A percentile compares a stretch with the other conserved stretches of the same genome.
Evolutionary conservation across 2,888 invertebrate genomes (phyloP).

Genomic region (Isoperla grammatica): DNA sequence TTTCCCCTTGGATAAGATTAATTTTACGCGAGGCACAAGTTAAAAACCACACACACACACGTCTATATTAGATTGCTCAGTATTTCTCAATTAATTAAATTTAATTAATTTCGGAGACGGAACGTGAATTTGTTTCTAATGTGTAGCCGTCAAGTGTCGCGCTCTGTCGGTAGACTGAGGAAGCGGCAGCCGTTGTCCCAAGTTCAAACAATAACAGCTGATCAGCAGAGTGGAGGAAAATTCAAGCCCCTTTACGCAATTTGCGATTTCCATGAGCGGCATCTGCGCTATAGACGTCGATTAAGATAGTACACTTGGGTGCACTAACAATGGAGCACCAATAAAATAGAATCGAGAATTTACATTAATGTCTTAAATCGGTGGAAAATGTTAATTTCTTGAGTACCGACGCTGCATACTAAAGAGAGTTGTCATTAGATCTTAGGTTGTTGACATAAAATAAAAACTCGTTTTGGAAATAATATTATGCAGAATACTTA

Average conservation of each 20-base stretch:
- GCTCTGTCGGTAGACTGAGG: background rate
- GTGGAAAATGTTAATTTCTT: no score
- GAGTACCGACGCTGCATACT: no score
- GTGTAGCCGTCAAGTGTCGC: constrained; percentile 6
- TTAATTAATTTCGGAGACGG: constrained; percentile 5
- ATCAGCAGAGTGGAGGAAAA: constrained; percentile 1
- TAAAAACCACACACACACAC: constrained; percentile 11
- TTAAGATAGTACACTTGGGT: constrained; percentile 4
- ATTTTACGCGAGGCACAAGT: constrained; percentile 1
- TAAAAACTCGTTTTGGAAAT: no score
- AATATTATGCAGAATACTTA: no score
- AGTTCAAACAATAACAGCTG: no score
- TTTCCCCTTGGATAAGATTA: constrained; percentile 11
- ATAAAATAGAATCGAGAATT: no score
- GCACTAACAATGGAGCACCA: no score
- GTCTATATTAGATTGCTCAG: constrained; percentile 1
- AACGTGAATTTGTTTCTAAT: constrained; percentile 1
- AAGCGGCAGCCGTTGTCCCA: no score
- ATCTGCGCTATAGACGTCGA: constrained; percentile 6
- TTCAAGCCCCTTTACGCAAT: constrained; percentile 24
- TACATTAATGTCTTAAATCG: no score
- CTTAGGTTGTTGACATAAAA: no score
- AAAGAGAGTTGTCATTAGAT: no score
- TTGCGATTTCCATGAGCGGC: constrained; percentile 18
- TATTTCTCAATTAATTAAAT: constrained; percentile 14